A percentile compares a stretch with the other conserved stretches of the same genome.
These are phyloP conservation scores for Sphaeramia orbicularis DNA, from an alignment of 2,797 vertebrate species.

Conservation along the genomic window DNA sequence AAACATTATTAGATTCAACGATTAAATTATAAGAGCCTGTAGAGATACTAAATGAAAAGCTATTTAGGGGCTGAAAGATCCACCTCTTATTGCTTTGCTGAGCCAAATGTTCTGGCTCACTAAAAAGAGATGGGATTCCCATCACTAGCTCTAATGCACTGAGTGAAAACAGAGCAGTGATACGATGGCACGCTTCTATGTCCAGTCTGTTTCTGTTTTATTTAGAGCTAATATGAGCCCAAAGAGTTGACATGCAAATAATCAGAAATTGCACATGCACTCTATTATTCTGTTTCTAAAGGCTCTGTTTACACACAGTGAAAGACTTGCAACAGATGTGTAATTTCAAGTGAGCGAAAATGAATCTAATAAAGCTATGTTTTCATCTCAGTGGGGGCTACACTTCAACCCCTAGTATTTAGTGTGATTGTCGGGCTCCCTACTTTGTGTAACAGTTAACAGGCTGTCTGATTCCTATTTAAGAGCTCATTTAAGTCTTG, in stretches of 20 bases:
- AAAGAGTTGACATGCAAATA: conserved; percentile 12
- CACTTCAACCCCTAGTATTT: conserved; percentile 45
- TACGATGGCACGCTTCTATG: neutral
- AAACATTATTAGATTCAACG: too few species aligned
- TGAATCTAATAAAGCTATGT: conserved; percentile 55
- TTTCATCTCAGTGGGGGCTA: conserved; percentile 54
- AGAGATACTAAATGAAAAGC: too few species aligned
- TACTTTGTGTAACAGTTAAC: conserved; percentile 69
- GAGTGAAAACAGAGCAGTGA: too few species aligned
- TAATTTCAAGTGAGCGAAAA: conserved; percentile 49
- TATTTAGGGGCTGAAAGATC: too few species aligned
- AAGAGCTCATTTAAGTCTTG: conserved; percentile 78
- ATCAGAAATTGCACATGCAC: conserved; percentile 19
- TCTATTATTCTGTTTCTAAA: conserved; percentile 1
- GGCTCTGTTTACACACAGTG: conserved; percentile 36
- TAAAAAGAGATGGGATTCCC: too few species aligned
- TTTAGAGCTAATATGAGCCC: conserved; percentile 3
- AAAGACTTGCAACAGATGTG: conserved; percentile 20
- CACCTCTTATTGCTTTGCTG: too few species aligned
- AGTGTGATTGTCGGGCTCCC: conserved; percentile 54
- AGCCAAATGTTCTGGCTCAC: too few species aligned
- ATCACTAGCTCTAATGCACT: too few species aligned
- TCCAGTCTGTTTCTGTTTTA: conserved; percentile 3
- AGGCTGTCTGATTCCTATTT: conserved; percentile 65
- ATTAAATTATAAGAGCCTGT: too few species aligned